Evolutionary conservation across 92 coral and sea anemone species (phyloP), one percentile per base, ranked within the genome.

Genomic region (Blastomussa wellsi): DNA sequence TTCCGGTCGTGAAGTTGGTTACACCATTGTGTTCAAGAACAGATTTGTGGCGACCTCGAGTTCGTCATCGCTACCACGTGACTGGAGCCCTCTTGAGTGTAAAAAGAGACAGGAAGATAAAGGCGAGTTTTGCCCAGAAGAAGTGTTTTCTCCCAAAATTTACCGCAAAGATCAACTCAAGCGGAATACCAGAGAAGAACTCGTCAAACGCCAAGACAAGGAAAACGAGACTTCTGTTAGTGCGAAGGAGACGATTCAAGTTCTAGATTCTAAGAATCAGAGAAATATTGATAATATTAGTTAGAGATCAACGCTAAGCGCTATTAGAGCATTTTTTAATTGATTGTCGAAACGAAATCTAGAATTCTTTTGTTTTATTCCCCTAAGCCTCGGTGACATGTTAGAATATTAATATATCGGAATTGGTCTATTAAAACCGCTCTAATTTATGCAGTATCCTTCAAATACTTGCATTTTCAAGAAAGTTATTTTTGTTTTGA

Each of bases 1-100:
- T 33, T 83, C 91, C 16, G 81, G 78, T 24, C 82, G 83, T 8
- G 78, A 62, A 76, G 80, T 83, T 55, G 87, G 72, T 20, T 83
- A 83, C 36, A 83, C 81, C 7, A 75, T 83, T 28, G 62, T 59
- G 29, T 75, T 83, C 52, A 47, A 57, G 66, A 24, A 52, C n/a
- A 38, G 69, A 55, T 10, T 47, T 79, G 35, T 53, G 51, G 48
- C 81, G 52, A 44, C 80, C 31, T 75, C 81, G 81, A 76, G 86
- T 52, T 49, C 87, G 31, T 42, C 86, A 31, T 72, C 81, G 14
- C 48, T 78, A 5, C 85, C 84, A 37, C 64, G 73, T 29, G 78
- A 85, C 32, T 85, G 83, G 88, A 85, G 78, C 19, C 88, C 70
- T 3, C 83, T 78, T 49, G 67, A 37, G 33, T 24, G 78, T 28